These are phyloP conservation scores for Muntiacus muntjak DNA, from an alignment of 2,113 vertebrate genomes.

Conservation along the genomic window DNA sequence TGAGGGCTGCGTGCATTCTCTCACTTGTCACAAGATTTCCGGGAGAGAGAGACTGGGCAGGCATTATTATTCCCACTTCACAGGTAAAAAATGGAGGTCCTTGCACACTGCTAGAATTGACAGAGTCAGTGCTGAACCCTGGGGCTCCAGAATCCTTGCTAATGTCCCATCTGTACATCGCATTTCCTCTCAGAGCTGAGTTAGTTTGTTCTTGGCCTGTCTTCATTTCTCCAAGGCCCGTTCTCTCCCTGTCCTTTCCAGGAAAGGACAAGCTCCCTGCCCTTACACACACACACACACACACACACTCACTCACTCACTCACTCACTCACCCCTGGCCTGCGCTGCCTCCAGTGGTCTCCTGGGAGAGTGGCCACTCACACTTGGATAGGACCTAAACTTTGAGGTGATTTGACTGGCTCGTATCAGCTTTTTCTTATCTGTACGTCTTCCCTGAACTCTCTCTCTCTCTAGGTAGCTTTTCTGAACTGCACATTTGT, in stretches of 20 bases:
- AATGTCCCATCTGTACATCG: not conserved
- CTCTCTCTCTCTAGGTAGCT: not conserved
- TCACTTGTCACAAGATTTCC: not conserved
- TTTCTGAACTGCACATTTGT: not conserved
- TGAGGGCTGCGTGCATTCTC: no score
- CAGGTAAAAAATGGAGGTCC: not conserved
- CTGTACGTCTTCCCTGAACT: not conserved
- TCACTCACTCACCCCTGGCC: not conserved
- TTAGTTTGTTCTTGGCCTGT: not conserved
- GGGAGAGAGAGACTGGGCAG: not conserved
- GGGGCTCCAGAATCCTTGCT: not conserved
- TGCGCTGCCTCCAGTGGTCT: not conserved
- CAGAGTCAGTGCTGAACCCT: not conserved
- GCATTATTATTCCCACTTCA: not conserved
- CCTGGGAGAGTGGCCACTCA: not conserved
- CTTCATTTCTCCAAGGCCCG: not conserved
- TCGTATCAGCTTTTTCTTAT: not conserved
- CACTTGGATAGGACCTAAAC: not conserved
- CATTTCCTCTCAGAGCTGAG: not conserved
- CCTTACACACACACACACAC: not conserved
- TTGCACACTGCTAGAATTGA: not conserved
- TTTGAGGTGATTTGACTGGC: not conserved
- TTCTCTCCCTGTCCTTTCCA: not conserved
- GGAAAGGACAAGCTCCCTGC: not conserved
- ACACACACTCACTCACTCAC: not conserved